These are phyloP conservation scores for Haliclona indistincta DNA, from an alignment of 37 sponge, comb jelly and placozoan species.

Conservation along the genomic window DNA sequence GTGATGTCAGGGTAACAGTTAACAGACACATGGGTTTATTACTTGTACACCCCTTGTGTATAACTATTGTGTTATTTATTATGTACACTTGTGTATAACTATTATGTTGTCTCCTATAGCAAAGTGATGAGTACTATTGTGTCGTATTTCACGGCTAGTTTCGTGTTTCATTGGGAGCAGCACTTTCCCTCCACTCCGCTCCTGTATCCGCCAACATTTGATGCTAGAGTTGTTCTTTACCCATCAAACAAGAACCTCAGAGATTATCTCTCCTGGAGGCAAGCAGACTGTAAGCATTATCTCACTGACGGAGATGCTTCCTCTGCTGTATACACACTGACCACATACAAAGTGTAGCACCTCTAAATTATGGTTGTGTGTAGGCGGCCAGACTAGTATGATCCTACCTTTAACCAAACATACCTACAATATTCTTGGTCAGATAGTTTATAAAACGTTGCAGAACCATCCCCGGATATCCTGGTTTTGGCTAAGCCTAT, in stretches of 20 bases:
- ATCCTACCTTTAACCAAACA: neutral
- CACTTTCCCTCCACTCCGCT: slow-evolving; percentile 65
- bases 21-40: no score
- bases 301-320: no score
- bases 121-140: slow-evolving; percentile 84
- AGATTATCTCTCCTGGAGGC: slow-evolving; percentile 98
- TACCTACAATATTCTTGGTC: no score
- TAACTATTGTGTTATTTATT: no score
- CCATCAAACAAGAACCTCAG: slow-evolving; percentile 73
- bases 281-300: slow-evolving; percentile 93
- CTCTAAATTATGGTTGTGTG: neutral
- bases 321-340: neutral
- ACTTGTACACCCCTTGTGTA: no score
- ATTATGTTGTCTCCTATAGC: slow-evolving; percentile 49
- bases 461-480: no score
- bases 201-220: slow-evolving; percentile 94
- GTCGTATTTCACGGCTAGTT: slow-evolving; percentile 79
- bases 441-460: no score
- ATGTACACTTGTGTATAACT: no score
- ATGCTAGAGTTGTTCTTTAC: slow-evolving; percentile 93
- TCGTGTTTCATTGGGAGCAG: slow-evolving; percentile 87
- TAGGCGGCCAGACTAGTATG: neutral
- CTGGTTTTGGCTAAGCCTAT: no score
- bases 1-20: no score
- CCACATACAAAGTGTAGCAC: neutral